Evolutionary conservation across 1,140 invertebrate species (phyloP).

Genomic region (roundworm (Caenorhabditis elegans)): DNA sequence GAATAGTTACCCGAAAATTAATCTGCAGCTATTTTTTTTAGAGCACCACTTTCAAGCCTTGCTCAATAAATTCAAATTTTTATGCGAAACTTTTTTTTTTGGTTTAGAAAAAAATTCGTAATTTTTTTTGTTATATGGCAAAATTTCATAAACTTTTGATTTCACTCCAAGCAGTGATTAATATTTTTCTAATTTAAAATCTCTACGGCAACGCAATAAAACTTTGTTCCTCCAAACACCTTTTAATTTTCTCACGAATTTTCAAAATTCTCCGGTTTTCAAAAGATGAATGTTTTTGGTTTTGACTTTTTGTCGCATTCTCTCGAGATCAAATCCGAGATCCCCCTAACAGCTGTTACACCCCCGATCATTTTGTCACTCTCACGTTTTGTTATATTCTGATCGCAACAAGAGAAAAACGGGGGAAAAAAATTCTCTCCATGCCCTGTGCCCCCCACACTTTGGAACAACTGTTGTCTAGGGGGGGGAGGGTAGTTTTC

Average conservation of each 20-base stretch:
- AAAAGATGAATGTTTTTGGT: neutral
- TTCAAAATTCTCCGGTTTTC: neutral
- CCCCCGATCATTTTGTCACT: neutral
- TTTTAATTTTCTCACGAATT: neutral
- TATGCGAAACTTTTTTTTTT: too few relatives aligned
- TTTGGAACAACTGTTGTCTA: neutral
- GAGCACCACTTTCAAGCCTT: too few relatives aligned
- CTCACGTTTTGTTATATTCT: neutral
- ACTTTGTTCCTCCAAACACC: too few relatives aligned
- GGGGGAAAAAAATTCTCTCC: neutral
- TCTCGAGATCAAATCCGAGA: neutral
- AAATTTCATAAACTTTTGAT: too few relatives aligned
- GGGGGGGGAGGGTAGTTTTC: neutral
- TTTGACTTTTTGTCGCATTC: neutral
- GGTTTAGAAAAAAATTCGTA: too few relatives aligned
- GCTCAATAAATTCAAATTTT: too few relatives aligned
- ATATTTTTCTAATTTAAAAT: too few relatives aligned
- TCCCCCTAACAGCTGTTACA: slow-evolving; percentile 3
- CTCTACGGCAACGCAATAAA: too few relatives aligned
- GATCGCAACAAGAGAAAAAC: neutral
- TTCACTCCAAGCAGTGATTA: too few relatives aligned
- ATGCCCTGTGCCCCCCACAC: neutral
- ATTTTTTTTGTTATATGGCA: too few relatives aligned
- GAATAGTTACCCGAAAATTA: too few relatives aligned
- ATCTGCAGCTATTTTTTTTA: too few relatives aligned